phyloP scores from a whole-genome alignment of 1,140 invertebrate species.

The Camponotus vicinus region DNA sequence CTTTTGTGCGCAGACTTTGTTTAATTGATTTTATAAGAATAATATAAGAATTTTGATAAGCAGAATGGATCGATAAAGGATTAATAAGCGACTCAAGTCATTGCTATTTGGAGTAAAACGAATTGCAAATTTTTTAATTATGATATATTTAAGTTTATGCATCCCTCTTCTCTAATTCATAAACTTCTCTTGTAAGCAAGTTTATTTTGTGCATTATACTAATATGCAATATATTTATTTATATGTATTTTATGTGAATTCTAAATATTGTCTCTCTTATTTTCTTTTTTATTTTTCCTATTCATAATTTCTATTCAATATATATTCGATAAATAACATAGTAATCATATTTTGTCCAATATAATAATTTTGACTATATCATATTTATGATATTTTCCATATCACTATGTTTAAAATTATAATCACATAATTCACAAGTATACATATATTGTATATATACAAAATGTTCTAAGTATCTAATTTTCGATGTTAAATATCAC shows the following conservation, averaged over 20 bases:
- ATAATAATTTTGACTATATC: constrained; percentile 1
- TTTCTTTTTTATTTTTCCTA: not conserved
- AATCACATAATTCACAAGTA: constrained; percentile 19
- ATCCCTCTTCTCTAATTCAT: not conserved
- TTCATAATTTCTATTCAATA: not conserved
- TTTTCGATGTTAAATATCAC: not conserved
- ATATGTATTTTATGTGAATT: constrained; percentile 38
- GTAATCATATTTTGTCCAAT: not conserved
- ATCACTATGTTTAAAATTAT: constrained; percentile 1
- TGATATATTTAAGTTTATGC: not conserved
- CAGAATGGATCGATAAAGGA: constrained; percentile 12
- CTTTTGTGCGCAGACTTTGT: not conserved
- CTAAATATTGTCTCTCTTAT: constrained; percentile 49
- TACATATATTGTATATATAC: not conserved
- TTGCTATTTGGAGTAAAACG: not conserved
- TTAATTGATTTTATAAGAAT: too few species aligned
- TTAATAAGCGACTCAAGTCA: constrained; percentile 3
- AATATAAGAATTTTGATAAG: not conserved
- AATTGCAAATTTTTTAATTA: not conserved
- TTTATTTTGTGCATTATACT: constrained; percentile 35
- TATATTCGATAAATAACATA: constrained; percentile 24
- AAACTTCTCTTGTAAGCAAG: constrained; percentile 8
- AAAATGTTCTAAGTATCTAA: constrained; percentile 12
- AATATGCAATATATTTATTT: constrained; percentile 35
- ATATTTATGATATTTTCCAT: not conserved